Evolutionary conservation across 2,797 vertebrate species (phyloP), one percentile per base, ranked within the genome.

Genomic region (Pseudotriccus pelzelni): DNA sequence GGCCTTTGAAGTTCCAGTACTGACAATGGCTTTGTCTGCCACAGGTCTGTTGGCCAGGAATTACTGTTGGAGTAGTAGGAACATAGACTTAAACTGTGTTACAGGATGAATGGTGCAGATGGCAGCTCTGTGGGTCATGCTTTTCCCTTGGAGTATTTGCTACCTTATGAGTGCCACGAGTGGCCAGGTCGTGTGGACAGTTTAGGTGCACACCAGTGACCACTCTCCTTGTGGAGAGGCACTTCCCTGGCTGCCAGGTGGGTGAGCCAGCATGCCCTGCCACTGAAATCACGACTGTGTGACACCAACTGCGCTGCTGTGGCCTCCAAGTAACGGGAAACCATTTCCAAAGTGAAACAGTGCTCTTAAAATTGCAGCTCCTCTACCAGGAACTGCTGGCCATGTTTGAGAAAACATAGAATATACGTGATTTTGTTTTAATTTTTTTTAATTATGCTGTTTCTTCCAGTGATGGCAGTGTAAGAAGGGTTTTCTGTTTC

Each of bases 241-340:
- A 9, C 46, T 60, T 60, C 22, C 24, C 34, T 69, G 32, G 22
- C 22, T 56, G 60, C 46, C 46, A n/a, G 55, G 41, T 58, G 27
- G 23, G 41, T 11, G 5, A 87, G 9, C 36, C 34, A 62, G 58
- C 2, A 0, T 27, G 15, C 22, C 32, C 24, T 66, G 37, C 47
- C 47, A 53, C 62, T 10, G 12, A 25, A 89, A 46, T 43, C 2
- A 3, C 14, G 27, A 0, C 43, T 4, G 2, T 44, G 58, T 28
- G 15, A 24, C 58, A 41, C 28, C 1, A 3, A 43, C 0, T 34
- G 44, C 3, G 3, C n/a, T 77, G 15, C 60, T 5, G 1, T 55
- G 52, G 10, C 30, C 49, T 41, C 63, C 6, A 5, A 21, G 52
- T 22, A 28, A 11, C 4, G 13, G 11, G 28, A 67, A 70, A 17